Evolutionary conservation across 2,113 vertebrate species (phyloP).

Genomic region (Gymnorhina tibicen): DNA sequence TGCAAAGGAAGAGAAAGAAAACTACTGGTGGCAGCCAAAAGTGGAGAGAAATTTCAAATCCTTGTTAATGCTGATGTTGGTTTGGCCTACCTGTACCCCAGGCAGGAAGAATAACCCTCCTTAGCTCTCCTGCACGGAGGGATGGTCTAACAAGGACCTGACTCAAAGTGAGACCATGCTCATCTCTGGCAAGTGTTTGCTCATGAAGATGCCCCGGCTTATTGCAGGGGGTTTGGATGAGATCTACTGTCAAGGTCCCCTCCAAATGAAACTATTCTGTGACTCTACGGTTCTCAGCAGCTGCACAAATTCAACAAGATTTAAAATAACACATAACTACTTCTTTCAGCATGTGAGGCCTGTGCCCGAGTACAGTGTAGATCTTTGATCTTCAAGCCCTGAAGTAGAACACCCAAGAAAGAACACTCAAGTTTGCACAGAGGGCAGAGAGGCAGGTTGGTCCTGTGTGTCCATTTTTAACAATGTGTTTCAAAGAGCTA

Average conservation of each 20-base stretch:
- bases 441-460: background rate
- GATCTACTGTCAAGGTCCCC: background rate
- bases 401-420: background rate
- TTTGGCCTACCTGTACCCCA: background rate
- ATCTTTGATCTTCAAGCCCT: background rate
- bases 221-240: background rate
- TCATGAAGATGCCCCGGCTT: background rate
- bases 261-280: background rate
- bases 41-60: background rate
- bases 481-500: background rate
- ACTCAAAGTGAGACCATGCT: background rate
- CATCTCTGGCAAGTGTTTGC: background rate
- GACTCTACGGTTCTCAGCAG: background rate
- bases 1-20: background rate
- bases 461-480: background rate
- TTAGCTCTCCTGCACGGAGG: fast-evolving
- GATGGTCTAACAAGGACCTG: fast-evolving
- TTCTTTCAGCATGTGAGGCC: fast-evolving
- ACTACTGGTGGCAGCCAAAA: background rate
- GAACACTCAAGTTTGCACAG: background rate
- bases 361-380: background rate
- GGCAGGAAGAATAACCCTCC: background rate
- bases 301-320: background rate
- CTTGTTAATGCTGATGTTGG: background rate
- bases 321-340: background rate